A percentile compares a stretch with the other conserved stretches of the same genome.
Conservation (phyloP, 2,797 vertebrate species). For the Alosa sapidissima region DNA sequence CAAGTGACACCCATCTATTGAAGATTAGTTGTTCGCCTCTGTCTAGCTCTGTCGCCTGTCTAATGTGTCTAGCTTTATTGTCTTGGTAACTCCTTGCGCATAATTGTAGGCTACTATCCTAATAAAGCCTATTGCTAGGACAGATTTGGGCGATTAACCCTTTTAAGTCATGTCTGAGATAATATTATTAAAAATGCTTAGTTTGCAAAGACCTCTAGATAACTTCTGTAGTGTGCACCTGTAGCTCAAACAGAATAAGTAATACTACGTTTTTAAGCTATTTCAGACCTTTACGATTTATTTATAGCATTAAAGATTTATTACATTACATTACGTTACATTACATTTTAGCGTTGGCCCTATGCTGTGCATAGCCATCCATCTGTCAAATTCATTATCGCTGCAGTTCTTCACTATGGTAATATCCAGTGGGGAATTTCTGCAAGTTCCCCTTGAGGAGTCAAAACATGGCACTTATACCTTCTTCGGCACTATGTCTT, state of each 20-base stretch:
- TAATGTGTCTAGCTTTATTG: background rate
- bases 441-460: background rate
- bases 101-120: background rate
- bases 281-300: background rate
- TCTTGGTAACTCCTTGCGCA: background rate
- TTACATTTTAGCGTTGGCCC: too few relatives aligned
- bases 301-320: background rate
- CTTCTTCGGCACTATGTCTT: background rate
- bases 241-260: constrained; percentile 1
- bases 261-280: background rate
- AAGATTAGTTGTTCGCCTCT: background rate
- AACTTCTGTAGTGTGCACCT: background rate
- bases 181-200: background rate
- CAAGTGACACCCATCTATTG: background rate
- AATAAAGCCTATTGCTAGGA: background rate
- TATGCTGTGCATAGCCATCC: background rate
- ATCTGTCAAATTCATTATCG: background rate
- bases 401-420: background rate
- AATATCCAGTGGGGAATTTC: background rate
- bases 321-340: background rate
- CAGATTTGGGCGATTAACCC: background rate
- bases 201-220: background rate
- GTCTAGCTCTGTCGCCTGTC: background rate
- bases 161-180: background rate
- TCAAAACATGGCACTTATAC: background rate